Evolutionary conservation across 2,797 vertebrate species (phyloP).

Genomic region (Darevskia nairensis): DNA sequence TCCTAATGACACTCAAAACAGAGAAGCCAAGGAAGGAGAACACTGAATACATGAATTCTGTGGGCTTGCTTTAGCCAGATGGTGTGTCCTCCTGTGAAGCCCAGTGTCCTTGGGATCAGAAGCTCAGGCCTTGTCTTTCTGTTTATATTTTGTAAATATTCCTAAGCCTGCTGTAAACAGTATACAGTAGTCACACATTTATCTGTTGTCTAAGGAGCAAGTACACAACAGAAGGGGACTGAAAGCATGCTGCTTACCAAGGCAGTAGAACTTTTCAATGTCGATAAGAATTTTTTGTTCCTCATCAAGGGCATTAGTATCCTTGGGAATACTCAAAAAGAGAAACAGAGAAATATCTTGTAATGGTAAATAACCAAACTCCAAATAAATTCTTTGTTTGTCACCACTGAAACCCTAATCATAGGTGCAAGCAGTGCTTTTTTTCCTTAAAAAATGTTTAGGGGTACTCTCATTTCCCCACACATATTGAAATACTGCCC

Average conservation of each 20-base stretch:
- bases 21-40: background rate
- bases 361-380: background rate
- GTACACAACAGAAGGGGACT: background rate
- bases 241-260: background rate
- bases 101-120: background rate
- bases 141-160: constrained; percentile 7
- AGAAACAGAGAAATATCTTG: background rate
- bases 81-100: background rate
- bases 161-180: background rate
- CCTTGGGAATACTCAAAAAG: background rate
- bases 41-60: background rate
- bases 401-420: background rate
- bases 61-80: background rate
- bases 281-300: background rate
- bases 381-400: background rate
- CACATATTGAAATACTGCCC: no score
- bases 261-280: background rate
- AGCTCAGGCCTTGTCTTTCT: background rate
- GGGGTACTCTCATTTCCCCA: no score
- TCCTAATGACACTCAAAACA: background rate
- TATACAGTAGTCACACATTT: background rate
- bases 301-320: background rate
- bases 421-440: no score
- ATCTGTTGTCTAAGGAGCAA: background rate
- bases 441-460: no score